phyloP scores from a whole-genome alignment of 1,140 invertebrate species.

The Aphis craccivora region DNA sequence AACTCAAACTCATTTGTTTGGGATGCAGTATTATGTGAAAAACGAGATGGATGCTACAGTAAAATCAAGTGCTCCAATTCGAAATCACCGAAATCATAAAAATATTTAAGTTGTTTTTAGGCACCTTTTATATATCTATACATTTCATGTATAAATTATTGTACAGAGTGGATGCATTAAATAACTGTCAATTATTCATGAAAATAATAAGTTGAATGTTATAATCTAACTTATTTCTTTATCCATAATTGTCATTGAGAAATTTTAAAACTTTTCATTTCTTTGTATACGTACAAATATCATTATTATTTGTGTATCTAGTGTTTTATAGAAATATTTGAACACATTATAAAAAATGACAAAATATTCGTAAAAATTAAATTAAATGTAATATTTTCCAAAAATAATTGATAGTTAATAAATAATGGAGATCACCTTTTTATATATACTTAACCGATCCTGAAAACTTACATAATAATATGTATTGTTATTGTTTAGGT shows the following conservation, averaged over 20 bases:
- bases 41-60: not conserved
- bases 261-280: not conserved
- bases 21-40: conserved; percentile 47
- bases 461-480: not conserved
- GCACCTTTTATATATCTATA: not conserved
- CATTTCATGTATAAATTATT: not conserved
- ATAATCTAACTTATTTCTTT: not conserved
- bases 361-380: not conserved
- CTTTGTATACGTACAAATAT: not conserved
- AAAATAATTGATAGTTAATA: not conserved
- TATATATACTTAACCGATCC: not conserved
- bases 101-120: conserved; percentile 20
- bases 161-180: not conserved
- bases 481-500: conserved; percentile 36
- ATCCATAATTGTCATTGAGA: not conserved
- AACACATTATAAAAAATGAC: not conserved
- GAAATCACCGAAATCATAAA: conserved; percentile 40
- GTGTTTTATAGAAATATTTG: not conserved
- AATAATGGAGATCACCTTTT: not conserved
- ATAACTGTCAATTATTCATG: not conserved
- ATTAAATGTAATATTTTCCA: not conserved
- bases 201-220: not conserved
- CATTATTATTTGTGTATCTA: not conserved
- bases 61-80: conserved; percentile 2
- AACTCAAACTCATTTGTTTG: conserved; percentile 40